Evolutionary conservation across 2,888 invertebrate species (phyloP).

Genomic region (Noctua fimbriata): DNA sequence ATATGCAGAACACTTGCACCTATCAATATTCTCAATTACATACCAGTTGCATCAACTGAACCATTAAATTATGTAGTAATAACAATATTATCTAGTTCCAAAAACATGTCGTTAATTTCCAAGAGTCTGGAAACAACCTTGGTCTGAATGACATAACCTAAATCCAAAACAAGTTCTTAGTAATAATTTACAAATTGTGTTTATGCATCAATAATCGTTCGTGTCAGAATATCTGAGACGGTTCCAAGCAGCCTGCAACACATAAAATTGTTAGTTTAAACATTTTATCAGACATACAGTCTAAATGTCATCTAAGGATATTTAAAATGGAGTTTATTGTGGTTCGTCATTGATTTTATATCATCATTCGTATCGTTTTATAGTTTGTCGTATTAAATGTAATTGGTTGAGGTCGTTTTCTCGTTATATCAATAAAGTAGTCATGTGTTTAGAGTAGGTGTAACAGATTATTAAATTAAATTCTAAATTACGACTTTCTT

Average conservation of each 20-base stretch:
- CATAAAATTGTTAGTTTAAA: slow-evolving; percentile 52
- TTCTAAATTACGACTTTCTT: background rate
- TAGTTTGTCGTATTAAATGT: slow-evolving; percentile 17
- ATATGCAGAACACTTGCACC: background rate
- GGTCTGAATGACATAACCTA: slow-evolving; percentile 43
- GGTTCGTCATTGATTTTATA: slow-evolving; percentile 46
- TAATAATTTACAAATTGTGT: slow-evolving; percentile 48
- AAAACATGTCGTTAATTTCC: slow-evolving; percentile 6
- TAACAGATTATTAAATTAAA: background rate
- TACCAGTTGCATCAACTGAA: background rate
- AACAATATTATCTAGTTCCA: slow-evolving; percentile 9
- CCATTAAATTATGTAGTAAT: slow-evolving; percentile 1
- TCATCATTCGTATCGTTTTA: slow-evolving; percentile 23
- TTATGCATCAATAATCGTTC: slow-evolving; percentile 42
- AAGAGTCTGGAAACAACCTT: slow-evolving; percentile 34
- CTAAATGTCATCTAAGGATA: slow-evolving; percentile 43
- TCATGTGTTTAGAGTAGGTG: background rate
- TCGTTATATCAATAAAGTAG: background rate
- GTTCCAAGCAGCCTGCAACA: slow-evolving; percentile 43
- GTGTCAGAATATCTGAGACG: slow-evolving; percentile 39
- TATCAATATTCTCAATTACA: slow-evolving; percentile 11
- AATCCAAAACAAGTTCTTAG: slow-evolving; percentile 32
- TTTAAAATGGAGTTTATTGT: slow-evolving; percentile 45
- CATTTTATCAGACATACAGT: slow-evolving; percentile 22
- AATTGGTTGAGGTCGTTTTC: slow-evolving; percentile 28